A percentile compares a stretch with the other conserved stretches of the same genome.
Evolutionary conservation across 2,888 invertebrate species (phyloP).

Genomic region (Eilema depressum): DNA sequence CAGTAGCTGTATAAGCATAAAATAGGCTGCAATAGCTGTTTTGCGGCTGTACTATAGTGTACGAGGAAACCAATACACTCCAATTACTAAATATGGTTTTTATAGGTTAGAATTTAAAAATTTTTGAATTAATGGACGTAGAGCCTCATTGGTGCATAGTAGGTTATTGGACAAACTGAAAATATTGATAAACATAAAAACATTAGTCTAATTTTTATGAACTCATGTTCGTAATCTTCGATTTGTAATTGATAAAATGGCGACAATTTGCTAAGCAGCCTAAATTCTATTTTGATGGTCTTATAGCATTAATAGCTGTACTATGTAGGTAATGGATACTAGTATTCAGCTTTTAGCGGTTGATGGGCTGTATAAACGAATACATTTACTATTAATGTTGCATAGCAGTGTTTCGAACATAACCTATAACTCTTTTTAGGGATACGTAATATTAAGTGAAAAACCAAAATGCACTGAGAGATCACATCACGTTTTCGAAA

Average conservation of each 20-base stretch:
- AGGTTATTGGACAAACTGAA: constrained; percentile 3
- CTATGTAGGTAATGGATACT: constrained; percentile 6
- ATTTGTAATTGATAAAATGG: constrained; percentile 5
- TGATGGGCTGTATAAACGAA: constrained; percentile 7
- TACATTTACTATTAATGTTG: constrained; percentile 3
- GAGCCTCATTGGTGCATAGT: constrained; percentile 5
- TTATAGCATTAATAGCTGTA: constrained; percentile 5
- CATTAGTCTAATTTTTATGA: neutral
- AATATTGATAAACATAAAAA: constrained; percentile 7
- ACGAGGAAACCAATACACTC: constrained; percentile 6
- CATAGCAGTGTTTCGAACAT: constrained; percentile 6
- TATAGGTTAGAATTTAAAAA: neutral
- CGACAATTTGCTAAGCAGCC: constrained; percentile 6
- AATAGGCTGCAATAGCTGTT: constrained; percentile 10
- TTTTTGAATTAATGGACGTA: neutral
- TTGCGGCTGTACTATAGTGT: constrained; percentile 3
- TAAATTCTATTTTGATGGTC: constrained; percentile 3
- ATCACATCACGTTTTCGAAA: constrained; percentile 8
- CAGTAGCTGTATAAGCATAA: constrained; percentile 8
- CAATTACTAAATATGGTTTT: constrained; percentile 5
- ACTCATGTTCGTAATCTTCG: constrained; percentile 6
- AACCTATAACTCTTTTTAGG: constrained; percentile 3
- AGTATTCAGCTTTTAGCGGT: constrained; percentile 6
- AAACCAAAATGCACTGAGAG: constrained; percentile 3
- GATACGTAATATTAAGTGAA: constrained; percentile 6